Base-by-base conservation (phyloP, 2,797 vertebrate genomes). In the Limosa lapponica region DNA sequence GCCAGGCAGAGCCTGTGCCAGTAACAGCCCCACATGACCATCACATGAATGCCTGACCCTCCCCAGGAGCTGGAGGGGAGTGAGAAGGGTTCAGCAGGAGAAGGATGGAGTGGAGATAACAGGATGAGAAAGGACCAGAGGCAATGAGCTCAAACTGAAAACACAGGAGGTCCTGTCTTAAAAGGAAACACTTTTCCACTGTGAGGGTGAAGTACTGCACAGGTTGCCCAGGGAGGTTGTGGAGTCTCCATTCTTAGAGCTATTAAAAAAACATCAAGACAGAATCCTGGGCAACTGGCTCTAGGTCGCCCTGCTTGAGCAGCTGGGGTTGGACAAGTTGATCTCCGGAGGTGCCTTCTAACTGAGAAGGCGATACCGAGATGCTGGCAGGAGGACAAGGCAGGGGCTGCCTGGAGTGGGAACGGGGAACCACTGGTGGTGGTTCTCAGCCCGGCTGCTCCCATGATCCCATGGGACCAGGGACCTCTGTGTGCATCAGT, bases 1-100 rank as follows among this genome's bases (percentile, higher is more conserved):
- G 75, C 32, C 7, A 3, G 30, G 64, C 80, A 79, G 62, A 85
- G 83, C 55, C 54, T 83, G 74, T 95, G 87, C 87, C 82, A 91
- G 54, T 46, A 91, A 28, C 32, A 86, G 49, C 34, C 23, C 52
- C 23, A 0, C 82, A 75, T 90, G 95, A 96, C 18, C 62, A 72
- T 90, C 94, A 96, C 93, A 91, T 89, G 94, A 91, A 82, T 2
- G 51, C 36, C 77, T 95, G 88, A 78, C 4, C 34, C 57, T 48
- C 32, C 39, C 12, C 52, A 19, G 46, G 72, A 92, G 89, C 52
- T 82, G 74, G 23, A 51, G 23, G 10, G 14, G 49, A 58, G 25
- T 0, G 0, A 87, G 55, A 41, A 88, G n/a, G 12, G 32, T 30
- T 85, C 51, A 41, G 46, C 4, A 0, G 70, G 54, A 82, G 34